These are phyloP conservation scores for Camelus dromedarius DNA, from an alignment of 2,113 vertebrate genomes.

Conservation along the genomic window DNA sequence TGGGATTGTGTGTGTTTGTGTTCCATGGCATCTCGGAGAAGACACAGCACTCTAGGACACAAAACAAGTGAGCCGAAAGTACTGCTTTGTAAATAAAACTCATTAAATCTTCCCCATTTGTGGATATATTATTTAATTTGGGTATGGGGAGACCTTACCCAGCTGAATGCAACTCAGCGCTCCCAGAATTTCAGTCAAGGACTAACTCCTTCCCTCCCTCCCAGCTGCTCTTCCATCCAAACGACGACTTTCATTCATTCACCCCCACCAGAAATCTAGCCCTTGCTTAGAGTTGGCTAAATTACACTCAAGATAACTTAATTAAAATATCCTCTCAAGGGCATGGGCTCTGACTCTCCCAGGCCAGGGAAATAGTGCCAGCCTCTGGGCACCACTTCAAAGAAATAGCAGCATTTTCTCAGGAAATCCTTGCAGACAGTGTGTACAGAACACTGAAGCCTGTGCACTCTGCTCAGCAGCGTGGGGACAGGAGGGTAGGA, in stretches of 20 bases:
- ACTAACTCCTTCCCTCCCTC: background rate
- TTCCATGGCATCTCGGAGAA: background rate
- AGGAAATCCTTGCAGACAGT: background rate
- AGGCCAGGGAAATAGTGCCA: background rate
- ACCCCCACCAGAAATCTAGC: background rate
- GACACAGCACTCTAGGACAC: background rate
- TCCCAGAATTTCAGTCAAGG: slow-evolving; percentile 3
- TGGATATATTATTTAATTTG: background rate
- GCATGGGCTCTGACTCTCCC: background rate
- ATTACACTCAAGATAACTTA: background rate
- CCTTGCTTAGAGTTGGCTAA: background rate
- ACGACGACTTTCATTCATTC: background rate
- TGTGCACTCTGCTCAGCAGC: background rate
- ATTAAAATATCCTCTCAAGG: slow-evolving; percentile 9
- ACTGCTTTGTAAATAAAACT: background rate
- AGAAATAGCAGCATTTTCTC: background rate
- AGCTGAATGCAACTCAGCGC: background rate
- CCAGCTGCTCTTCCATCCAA: background rate
- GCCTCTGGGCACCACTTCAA: background rate
- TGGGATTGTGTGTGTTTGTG: background rate
- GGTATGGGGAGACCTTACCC: background rate
- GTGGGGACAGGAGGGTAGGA: background rate
- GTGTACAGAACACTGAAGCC: background rate
- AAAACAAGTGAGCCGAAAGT: background rate
- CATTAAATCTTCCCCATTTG: background rate